These are phyloP conservation scores for Setophaga kirtlandii DNA, from an alignment of 2,113 vertebrate genomes.

Conservation along the genomic window DNA sequence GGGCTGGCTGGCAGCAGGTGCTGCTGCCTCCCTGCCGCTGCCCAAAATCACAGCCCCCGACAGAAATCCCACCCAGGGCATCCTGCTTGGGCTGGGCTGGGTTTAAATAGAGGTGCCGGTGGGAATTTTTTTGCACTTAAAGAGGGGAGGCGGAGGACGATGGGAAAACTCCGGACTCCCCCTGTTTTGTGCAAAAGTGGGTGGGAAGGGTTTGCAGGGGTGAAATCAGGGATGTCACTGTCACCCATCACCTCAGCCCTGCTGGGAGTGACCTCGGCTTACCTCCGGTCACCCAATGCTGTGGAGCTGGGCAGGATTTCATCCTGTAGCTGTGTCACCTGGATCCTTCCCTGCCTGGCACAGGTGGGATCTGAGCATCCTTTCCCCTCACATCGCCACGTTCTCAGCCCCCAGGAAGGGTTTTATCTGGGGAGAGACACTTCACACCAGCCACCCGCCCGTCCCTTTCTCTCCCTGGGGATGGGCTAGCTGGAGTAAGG, in stretches of 20 bases:
- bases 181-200: background rate
- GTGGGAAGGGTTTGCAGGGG: background rate
- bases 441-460: background rate
- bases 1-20: conserved; percentile 25
- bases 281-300: fast-evolving
- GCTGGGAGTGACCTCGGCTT: background rate
- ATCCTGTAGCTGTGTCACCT: background rate
- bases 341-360: background rate
- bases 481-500: background rate
- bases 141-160: background rate
- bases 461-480: background rate
- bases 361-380: background rate
- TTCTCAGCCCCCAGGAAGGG: background rate
- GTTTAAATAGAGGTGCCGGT: background rate
- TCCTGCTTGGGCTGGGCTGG: background rate
- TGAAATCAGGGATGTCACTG: background rate
- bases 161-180: background rate
- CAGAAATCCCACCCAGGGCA: background rate
- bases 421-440: background rate
- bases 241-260: background rate
- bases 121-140: background rate
- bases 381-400: background rate
- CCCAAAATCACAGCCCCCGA: background rate
- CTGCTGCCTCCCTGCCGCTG: background rate
- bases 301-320: background rate